Evolutionary conservation across 2,113 vertebrate species (phyloP).

Genomic region (Tamias sibiricus): DNA sequence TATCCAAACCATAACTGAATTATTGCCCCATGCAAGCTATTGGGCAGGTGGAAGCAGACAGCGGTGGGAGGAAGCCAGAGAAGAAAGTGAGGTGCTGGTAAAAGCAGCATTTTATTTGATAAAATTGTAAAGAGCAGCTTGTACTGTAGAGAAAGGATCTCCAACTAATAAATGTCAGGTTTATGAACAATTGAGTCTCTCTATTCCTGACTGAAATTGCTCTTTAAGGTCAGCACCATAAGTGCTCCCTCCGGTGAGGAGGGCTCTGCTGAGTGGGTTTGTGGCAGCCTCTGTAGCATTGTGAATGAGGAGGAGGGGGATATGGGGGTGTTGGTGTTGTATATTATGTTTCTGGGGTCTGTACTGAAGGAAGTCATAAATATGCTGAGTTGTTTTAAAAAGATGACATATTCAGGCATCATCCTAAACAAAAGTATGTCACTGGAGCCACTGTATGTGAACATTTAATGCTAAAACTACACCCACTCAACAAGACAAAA

Average conservation of each 20-base stretch:
- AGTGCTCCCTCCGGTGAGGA: conserved; percentile 76
- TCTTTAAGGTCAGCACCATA: conserved; percentile 85
- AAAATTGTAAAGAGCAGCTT: conserved; percentile 84
- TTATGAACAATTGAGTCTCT: conserved; percentile 87
- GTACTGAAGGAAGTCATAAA: background rate
- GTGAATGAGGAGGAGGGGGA: background rate
- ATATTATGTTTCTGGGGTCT: background rate
- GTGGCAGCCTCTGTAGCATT: rapidly evolving
- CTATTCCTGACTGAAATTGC: conserved; percentile 82
- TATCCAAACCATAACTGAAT: too few relatives aligned
- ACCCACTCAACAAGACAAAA: background rate
- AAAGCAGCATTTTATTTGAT: conserved; percentile 83
- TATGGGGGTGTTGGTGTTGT: rapidly evolving
- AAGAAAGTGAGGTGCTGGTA: conserved; percentile 46
- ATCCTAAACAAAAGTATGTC: background rate
- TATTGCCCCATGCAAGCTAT: background rate
- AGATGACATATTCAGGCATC: background rate
- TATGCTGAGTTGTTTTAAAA: background rate
- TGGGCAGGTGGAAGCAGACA: background rate
- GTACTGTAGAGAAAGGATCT: conserved; percentile 77
- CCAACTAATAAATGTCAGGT: conserved; percentile 87
- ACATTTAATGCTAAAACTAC: background rate
- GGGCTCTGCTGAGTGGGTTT: background rate
- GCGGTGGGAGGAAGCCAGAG: background rate
- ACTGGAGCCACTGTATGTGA: background rate